Conservation (phyloP, 2,888 invertebrate genomes). For the Folsomia manolachei region DNA sequence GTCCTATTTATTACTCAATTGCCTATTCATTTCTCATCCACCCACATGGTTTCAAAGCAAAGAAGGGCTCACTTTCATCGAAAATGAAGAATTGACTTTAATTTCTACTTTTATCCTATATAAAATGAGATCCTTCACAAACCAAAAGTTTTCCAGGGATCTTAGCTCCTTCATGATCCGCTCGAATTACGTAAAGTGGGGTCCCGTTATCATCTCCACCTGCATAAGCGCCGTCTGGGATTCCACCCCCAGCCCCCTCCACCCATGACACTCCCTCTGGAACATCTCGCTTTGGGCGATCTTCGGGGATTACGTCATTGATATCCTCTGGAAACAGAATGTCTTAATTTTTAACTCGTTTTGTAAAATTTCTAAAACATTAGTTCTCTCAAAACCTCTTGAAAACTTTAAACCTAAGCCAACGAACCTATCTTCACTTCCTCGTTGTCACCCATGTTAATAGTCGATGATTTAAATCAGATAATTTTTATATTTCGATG, state of each 20-base stretch:
- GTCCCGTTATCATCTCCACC: constrained; percentile 60
- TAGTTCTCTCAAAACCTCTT: background rate
- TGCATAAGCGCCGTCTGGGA: constrained; percentile 45
- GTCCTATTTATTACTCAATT: too few relatives aligned
- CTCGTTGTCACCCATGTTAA: constrained; percentile 38
- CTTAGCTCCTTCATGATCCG: constrained; percentile 68
- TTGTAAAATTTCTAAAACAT: background rate
- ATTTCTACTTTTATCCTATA: too few relatives aligned
- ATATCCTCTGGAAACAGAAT: constrained; percentile 21
- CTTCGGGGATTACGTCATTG: constrained; percentile 22
- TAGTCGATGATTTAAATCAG: too few relatives aligned
- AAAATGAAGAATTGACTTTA: too few relatives aligned
- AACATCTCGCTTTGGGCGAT: constrained; percentile 26
- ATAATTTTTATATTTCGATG: too few relatives aligned
- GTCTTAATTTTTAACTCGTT: background rate
- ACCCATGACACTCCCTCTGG: constrained; percentile 47
- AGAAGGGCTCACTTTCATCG: too few relatives aligned
- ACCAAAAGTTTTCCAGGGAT: constrained; percentile 75
- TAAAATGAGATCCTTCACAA: too few relatives aligned
- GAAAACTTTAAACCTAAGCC: background rate
- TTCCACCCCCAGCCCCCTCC: constrained; percentile 17
- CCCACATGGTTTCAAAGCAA: too few relatives aligned
- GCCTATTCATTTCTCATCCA: too few relatives aligned
- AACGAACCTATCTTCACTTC: constrained; percentile 31
- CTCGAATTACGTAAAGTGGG: constrained; percentile 65